Evolutionary conservation across 2,888 invertebrate species (phyloP).

Genomic region (Drosophila paracracens): DNA sequence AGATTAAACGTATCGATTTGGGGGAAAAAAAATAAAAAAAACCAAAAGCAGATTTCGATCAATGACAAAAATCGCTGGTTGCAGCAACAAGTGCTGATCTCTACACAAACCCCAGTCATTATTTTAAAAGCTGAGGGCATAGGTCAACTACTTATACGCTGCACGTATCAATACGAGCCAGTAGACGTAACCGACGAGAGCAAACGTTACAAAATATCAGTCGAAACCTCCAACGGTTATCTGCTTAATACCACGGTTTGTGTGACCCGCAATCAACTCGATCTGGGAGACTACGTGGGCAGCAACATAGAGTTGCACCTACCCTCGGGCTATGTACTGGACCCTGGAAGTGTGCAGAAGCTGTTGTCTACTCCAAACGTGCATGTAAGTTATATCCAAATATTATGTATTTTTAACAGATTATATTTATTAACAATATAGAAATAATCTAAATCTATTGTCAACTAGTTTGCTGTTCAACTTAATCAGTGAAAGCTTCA

Average conservation of each 20-base stretch:
- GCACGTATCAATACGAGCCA: constrained; percentile 15
- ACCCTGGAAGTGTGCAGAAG: not conserved
- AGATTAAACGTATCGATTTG: constrained; percentile 2
- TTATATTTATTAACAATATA: not conserved
- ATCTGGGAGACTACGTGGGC: constrained; percentile 29
- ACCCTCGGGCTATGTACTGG: constrained; percentile 39
- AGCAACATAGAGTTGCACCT: constrained; percentile 22
- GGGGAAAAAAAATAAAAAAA: not conserved
- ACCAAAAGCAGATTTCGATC: not conserved
- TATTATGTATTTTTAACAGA: not conserved
- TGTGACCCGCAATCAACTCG: constrained; percentile 6
- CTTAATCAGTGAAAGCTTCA: not conserved
- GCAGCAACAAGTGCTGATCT: constrained; percentile 1
- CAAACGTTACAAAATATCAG: not conserved
- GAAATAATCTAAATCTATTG: not conserved
- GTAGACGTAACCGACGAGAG: not conserved
- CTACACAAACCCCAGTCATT: not conserved
- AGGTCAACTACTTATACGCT: constrained; percentile 32
- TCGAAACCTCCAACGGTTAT: not conserved
- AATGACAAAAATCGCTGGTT: constrained; percentile 3
- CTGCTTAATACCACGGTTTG: constrained; percentile 6
- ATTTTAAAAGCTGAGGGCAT: constrained; percentile 12
- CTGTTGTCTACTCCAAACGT: not conserved
- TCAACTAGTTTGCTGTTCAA: not conserved
- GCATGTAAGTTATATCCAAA: constrained; percentile 18